These are phyloP conservation scores for Phrixothrix hirtus DNA, from an alignment of 2,888 invertebrate genomes.

Conservation along the genomic window DNA sequence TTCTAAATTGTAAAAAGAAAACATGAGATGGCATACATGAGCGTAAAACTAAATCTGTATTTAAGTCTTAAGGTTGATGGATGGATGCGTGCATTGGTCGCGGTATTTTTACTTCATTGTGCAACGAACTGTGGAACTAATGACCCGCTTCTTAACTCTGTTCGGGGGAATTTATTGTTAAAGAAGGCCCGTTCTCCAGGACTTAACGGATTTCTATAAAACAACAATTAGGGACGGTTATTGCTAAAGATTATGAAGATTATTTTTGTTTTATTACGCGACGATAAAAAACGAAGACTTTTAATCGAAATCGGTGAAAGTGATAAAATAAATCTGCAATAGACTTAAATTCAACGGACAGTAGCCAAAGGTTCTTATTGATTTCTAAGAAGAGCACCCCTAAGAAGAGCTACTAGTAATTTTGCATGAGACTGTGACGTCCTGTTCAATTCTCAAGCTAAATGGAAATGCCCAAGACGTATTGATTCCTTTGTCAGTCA, in stretches of 20 bases:
- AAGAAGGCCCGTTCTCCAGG: conserved; percentile 4
- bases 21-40: conserved; percentile 2
- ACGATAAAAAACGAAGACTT: too few species aligned
- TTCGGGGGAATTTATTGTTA: conserved; percentile 13
- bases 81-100: conserved; percentile 31
- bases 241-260: too few species aligned
- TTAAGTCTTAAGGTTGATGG: conserved; percentile 14
- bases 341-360: too few species aligned
- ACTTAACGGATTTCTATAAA: conserved; percentile 2
- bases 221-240: conserved; percentile 4
- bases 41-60: conserved; percentile 16
- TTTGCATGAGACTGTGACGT: conserved; percentile 27
- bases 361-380: conserved; percentile 27
- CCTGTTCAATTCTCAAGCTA: conserved; percentile 23
- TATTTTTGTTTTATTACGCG: too few species aligned
- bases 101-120: conserved; percentile 36
- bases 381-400: conserved; percentile 23
- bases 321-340: too few species aligned
- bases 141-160: conserved; percentile 31
- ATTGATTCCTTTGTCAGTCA: conserved; percentile 28
- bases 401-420: conserved; percentile 18
- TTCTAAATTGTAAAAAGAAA: neutral
- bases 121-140: conserved; percentile 35
- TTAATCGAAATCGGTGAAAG: too few species aligned
- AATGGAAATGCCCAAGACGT: conserved; percentile 28